phyloP scores from a whole-genome alignment of 2,888 invertebrate genomes.

The Podotricha telesiphe region DNA sequence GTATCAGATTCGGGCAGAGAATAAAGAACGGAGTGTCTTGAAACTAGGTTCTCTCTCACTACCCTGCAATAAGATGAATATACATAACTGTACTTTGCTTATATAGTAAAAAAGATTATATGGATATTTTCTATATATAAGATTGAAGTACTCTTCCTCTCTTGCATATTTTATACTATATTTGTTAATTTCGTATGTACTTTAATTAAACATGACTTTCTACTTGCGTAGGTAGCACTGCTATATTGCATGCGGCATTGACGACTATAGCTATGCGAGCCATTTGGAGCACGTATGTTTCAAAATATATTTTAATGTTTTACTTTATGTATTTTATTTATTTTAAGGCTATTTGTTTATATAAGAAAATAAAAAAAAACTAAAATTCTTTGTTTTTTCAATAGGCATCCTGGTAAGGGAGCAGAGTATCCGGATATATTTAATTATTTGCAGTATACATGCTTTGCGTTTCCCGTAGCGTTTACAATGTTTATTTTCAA shows the following conservation, averaged over 20 bases:
- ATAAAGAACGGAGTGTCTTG: too few relatives aligned
- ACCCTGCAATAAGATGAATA: too few relatives aligned
- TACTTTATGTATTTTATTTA: too few relatives aligned
- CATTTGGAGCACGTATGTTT: slow-evolving; percentile 57
- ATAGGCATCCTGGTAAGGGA: slow-evolving; percentile 37
- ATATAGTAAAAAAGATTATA: too few relatives aligned
- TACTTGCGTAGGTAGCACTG: slow-evolving; percentile 57
- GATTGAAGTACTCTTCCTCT: too few relatives aligned
- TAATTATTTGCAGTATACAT: slow-evolving; percentile 65
- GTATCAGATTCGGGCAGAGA: too few relatives aligned
- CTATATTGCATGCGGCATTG: slow-evolving; percentile 58
- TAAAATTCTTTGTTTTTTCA: slow-evolving; percentile 29
- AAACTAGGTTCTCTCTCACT: too few relatives aligned
- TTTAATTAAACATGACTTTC: background rate
- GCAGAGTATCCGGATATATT: slow-evolving; percentile 60
- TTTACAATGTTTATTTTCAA: slow-evolving; percentile 58
- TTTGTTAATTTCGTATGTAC: too few relatives aligned
- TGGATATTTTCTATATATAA: too few relatives aligned
- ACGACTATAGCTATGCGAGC: slow-evolving; percentile 54
- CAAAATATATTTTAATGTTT: background rate
- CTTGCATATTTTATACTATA: too few relatives aligned
- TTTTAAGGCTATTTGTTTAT: background rate
- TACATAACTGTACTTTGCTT: too few relatives aligned
- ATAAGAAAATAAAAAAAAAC: too few relatives aligned
- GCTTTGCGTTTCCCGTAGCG: slow-evolving; percentile 62